Conservation (phyloP, 2,113 vertebrate genomes). For the Rhinichthys klamathensis region DNA sequence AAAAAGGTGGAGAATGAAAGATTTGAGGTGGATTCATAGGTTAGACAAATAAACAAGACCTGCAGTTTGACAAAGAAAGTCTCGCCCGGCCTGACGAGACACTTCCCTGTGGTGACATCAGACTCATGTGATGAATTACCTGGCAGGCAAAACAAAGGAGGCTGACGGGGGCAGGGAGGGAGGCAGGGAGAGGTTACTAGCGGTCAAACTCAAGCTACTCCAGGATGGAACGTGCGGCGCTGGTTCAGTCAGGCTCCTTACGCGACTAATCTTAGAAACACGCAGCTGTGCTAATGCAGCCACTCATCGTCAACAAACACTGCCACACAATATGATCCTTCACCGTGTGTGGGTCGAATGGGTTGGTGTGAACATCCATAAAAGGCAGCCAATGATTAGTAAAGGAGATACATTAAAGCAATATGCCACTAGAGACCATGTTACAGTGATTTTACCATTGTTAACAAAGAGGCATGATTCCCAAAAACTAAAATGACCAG, state of each 20-base stretch:
- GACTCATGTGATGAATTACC: constrained; percentile 52
- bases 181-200: constrained; percentile 48
- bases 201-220: constrained; percentile 33
- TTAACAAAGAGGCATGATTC: not conserved
- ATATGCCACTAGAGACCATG: not conserved
- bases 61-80: constrained; percentile 45
- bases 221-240: constrained; percentile 10
- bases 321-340: not conserved
- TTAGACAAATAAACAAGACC: constrained; percentile 45
- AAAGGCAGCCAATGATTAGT: not conserved
- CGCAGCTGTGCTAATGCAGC: constrained; percentile 12
- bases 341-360: not conserved
- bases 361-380: not conserved
- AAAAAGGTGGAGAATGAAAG: constrained; percentile 19
- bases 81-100: constrained; percentile 10
- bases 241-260: constrained; percentile 31
- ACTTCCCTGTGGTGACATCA: constrained; percentile 45
- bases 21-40: constrained; percentile 23
- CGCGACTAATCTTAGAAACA: constrained; percentile 19
- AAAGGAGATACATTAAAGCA: too few species aligned
- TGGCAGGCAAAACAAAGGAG: constrained; percentile 53
- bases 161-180: not conserved
- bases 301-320: not conserved
- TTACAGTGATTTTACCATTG: not conserved
- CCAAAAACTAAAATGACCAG: not conserved